phyloP scores from a whole-genome alignment of 2,113 vertebrate genomes.

The Phalacrocorax carbo region DNA sequence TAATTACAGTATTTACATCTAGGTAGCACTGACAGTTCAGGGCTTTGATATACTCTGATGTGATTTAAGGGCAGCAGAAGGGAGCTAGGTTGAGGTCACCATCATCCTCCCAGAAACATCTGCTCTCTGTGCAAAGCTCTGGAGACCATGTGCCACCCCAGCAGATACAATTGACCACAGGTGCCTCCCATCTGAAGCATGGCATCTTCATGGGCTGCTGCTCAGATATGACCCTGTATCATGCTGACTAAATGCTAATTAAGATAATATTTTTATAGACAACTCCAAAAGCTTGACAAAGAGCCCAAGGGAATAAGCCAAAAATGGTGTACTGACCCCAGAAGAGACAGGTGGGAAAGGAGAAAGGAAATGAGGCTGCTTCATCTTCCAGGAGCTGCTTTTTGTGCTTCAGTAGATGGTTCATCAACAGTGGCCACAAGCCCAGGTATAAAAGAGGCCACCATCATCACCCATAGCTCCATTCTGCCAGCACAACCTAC shows the following conservation, averaged over 20 bases:
- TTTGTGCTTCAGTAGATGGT: neutral
- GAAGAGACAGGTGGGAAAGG: neutral
- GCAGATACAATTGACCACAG: fast-evolving
- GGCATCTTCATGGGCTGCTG: neutral
- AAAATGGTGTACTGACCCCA: neutral
- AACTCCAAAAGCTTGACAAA: neutral
- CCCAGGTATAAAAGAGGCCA: neutral
- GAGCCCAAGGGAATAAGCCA: neutral
- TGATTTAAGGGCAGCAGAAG: constrained; percentile 21
- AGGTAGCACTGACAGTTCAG: neutral
- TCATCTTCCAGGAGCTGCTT: neutral
- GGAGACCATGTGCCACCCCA: neutral
- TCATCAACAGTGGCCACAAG: neutral
- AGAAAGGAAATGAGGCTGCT: neutral
- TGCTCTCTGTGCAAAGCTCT: neutral
- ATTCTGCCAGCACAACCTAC: neutral
- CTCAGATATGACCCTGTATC: neutral
- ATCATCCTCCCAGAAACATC: neutral
- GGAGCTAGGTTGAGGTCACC: neutral
- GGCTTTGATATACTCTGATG: constrained; percentile 34
- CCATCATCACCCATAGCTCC: neutral
- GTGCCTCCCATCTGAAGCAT: neutral
- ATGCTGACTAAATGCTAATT: neutral
- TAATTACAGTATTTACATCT: constrained; percentile 37
- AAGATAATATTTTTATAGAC: neutral